phyloP scores from a whole-genome alignment of 2,888 invertebrate genomes.

The Eubasilissa splendida region DNA sequence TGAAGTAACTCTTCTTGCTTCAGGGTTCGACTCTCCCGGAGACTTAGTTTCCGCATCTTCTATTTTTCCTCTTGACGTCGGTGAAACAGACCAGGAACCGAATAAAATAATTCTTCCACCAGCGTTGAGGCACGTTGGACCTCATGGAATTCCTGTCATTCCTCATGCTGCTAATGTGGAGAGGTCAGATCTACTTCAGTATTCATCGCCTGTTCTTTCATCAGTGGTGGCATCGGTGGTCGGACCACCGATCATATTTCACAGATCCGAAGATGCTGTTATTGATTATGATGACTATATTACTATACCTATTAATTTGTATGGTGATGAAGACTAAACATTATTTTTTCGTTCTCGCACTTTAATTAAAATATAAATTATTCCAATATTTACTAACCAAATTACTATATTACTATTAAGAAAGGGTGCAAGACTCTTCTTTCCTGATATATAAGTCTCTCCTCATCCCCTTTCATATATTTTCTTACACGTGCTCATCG shows the following conservation, averaged over 20 bases:
- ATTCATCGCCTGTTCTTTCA: slow-evolving; percentile 15
- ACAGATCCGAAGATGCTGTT: slow-evolving; percentile 15
- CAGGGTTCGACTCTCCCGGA: background rate
- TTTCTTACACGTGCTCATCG: too few relatives aligned
- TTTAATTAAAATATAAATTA: too few relatives aligned
- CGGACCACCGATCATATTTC: background rate
- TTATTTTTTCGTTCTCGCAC: background rate
- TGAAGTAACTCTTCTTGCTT: background rate
- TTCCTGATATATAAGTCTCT: too few relatives aligned
- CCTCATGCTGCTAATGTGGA: slow-evolving; percentile 38
- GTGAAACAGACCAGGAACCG: background rate
- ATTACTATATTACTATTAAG: too few relatives aligned
- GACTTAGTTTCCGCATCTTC: background rate
- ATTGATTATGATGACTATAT: slow-evolving; percentile 38
- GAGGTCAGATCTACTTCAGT: slow-evolving; percentile 33
- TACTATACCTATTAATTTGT: slow-evolving; percentile 28
- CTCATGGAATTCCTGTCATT: slow-evolving; percentile 6
- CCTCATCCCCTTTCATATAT: too few relatives aligned
- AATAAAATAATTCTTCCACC: background rate
- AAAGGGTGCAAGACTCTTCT: too few relatives aligned
- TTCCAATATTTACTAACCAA: too few relatives aligned
- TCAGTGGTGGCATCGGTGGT: background rate
- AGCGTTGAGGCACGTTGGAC: background rate
- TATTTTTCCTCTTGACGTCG: background rate
- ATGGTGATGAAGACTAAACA: background rate